These are phyloP conservation scores for Chlamydotis undulata DNA, from an alignment of 2,113 vertebrate genomes.

Conservation along the genomic window DNA sequence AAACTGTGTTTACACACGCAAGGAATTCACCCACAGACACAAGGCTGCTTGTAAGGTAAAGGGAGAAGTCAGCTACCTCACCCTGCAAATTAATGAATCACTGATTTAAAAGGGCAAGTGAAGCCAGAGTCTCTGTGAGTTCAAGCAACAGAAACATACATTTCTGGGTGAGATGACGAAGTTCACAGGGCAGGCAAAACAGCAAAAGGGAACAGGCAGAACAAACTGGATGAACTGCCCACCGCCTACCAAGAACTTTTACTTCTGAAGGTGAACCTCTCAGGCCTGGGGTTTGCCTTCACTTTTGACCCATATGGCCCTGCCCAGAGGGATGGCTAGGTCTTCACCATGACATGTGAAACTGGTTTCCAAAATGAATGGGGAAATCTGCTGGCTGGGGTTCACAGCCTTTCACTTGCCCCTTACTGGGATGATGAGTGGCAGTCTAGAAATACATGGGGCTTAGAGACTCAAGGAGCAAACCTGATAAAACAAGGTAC, in stretches of 20 bases:
- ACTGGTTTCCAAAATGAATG: neutral
- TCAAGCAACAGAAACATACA: neutral
- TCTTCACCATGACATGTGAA: neutral
- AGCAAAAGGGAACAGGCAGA: neutral
- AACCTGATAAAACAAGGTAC: neutral
- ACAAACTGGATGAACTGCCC: neutral
- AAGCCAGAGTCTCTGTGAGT: neutral
- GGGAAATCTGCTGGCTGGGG: neutral
- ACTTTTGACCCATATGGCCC: neutral
- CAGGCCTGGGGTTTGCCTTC: neutral
- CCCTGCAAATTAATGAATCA: constrained; percentile 11
- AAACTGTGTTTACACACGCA: neutral
- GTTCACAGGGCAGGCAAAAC: neutral
- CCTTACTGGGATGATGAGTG: neutral
- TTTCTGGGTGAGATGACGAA: neutral
- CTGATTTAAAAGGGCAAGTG: constrained; percentile 10
- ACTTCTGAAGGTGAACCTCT: neutral
- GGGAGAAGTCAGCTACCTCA: neutral
- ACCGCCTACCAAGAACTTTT: neutral
- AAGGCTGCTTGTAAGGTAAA: constrained; percentile 34
- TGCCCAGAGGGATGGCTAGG: neutral
- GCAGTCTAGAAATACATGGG: neutral
- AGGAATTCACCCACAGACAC: constrained; percentile 31
- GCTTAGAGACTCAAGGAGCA: neutral
- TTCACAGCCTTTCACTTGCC: neutral